phyloP scores from a whole-genome alignment of 2,113 vertebrate genomes.

The Percina caprodes region DNA sequence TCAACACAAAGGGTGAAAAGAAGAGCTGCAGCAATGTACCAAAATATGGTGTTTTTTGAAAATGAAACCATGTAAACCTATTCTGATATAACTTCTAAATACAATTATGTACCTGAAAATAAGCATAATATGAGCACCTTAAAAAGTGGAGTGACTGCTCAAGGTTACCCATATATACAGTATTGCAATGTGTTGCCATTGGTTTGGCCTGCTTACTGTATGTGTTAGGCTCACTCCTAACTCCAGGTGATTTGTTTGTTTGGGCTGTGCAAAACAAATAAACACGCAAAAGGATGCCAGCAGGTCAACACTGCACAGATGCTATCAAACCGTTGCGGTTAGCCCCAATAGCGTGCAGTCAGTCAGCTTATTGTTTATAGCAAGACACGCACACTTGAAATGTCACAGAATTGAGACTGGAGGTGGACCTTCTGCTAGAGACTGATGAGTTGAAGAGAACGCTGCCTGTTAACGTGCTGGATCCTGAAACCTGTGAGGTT shows the following conservation, averaged over 20 bases:
- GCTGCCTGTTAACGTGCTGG: constrained; percentile 24
- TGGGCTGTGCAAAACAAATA: constrained; percentile 23
- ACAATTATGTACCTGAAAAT: too few relatives aligned
- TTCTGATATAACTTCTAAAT: too few relatives aligned
- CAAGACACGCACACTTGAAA: constrained; percentile 32
- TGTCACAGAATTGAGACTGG: constrained; percentile 27
- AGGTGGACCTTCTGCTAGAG: constrained; percentile 13
- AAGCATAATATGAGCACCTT: too few relatives aligned
- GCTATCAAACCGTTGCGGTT: constrained; percentile 30
- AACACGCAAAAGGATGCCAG: constrained; percentile 19
- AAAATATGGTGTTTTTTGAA: too few relatives aligned
- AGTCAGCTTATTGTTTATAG: constrained; percentile 52
- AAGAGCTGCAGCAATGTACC: too few relatives aligned
- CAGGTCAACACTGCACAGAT: constrained; percentile 34
- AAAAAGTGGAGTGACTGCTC: background rate
- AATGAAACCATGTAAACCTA: too few relatives aligned
- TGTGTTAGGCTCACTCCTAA: constrained; percentile 9
- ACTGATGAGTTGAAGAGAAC: constrained; percentile 8
- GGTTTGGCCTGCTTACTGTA: background rate
- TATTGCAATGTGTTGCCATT: background rate
- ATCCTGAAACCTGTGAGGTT: constrained; percentile 20
- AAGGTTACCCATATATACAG: background rate
- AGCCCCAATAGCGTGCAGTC: constrained; percentile 27
- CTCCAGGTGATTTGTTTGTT: constrained; percentile 53
- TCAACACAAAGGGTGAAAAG: too few relatives aligned